Conservation (phyloP, 2,888 invertebrate species). For the Bursaphelenchus okinawaensis region DNA sequence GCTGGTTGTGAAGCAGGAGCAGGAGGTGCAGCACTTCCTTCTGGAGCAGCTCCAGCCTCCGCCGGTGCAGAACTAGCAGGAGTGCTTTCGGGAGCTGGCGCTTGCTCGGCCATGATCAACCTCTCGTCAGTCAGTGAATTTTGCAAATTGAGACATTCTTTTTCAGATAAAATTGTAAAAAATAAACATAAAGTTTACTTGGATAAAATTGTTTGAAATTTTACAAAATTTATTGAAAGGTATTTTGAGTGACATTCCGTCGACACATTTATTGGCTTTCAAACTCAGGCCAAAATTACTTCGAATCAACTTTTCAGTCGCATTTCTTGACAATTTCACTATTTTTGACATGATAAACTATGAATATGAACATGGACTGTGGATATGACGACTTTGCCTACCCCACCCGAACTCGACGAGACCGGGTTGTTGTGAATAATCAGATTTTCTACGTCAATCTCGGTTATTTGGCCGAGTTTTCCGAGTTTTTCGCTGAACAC, state of each 20-base stretch:
- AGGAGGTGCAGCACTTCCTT: no score
- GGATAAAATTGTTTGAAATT: not conserved
- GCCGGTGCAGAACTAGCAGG: no score
- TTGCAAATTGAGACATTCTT: no score
- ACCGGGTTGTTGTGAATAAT: constrained; percentile 34
- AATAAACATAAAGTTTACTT: no score
- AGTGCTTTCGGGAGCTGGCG: no score
- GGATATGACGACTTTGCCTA: constrained; percentile 43
- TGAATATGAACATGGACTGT: not conserved
- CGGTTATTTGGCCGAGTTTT: constrained; percentile 46
- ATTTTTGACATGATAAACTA: constrained; percentile 1
- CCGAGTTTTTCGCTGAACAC: constrained; percentile 34
- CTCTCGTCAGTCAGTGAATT: no score
- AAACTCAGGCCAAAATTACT: not conserved
- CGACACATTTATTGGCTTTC: not conserved
- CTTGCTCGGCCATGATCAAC: no score
- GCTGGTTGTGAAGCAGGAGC: no score
- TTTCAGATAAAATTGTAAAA: no score
- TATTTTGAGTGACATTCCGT: not conserved
- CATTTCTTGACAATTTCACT: not conserved
- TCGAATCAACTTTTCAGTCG: not conserved
- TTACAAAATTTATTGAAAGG: not conserved
- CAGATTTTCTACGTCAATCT: constrained; percentile 39
- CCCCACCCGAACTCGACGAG: constrained; percentile 35
- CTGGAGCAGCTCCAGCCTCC: no score